Conservation (phyloP, 1,140 invertebrate genomes). For the Penaeus japonicus region DNA sequence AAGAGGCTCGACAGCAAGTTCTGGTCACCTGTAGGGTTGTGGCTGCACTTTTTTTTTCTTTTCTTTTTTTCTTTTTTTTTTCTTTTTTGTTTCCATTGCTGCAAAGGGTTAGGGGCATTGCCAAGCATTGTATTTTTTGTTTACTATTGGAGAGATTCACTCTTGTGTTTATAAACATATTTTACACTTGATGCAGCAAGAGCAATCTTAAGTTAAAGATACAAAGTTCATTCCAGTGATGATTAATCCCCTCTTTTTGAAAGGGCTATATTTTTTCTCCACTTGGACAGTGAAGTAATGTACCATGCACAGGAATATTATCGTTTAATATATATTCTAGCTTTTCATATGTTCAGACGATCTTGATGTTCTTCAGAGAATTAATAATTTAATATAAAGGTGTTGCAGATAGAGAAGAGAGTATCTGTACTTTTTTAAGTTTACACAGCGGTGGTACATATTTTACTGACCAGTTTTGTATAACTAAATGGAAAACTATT, state of each 20-base stretch:
- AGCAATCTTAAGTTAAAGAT: constrained; percentile 19
- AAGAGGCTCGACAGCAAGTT: constrained; percentile 31
- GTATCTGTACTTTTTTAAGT: background rate
- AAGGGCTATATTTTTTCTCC: constrained; percentile 31
- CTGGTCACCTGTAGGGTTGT: constrained; percentile 14
- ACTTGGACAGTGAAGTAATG: constrained; percentile 33
- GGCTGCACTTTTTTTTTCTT: constrained; percentile 29
- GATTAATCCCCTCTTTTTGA: constrained; percentile 1
- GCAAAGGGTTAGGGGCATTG: constrained; percentile 48
- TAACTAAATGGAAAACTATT: constrained; percentile 27
- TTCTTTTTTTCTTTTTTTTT: background rate
- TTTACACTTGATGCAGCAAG: constrained; percentile 35
- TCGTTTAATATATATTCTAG: constrained; percentile 33
- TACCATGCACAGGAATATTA: constrained; percentile 23
- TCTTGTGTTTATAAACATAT: background rate
- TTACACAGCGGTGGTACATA: constrained; percentile 41
- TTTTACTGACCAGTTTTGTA: background rate
- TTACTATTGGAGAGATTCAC: constrained; percentile 13
- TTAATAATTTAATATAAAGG: background rate
- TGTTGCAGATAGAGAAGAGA: constrained; percentile 8
- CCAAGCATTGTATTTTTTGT: constrained; percentile 36
- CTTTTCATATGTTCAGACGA: constrained; percentile 26
- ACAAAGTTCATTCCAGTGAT: constrained; percentile 51
- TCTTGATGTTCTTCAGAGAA: background rate
- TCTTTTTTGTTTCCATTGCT: constrained; percentile 26